Evolutionary conservation across 2,113 vertebrate species (phyloP).

Genomic region (Epinephelus moara): DNA sequence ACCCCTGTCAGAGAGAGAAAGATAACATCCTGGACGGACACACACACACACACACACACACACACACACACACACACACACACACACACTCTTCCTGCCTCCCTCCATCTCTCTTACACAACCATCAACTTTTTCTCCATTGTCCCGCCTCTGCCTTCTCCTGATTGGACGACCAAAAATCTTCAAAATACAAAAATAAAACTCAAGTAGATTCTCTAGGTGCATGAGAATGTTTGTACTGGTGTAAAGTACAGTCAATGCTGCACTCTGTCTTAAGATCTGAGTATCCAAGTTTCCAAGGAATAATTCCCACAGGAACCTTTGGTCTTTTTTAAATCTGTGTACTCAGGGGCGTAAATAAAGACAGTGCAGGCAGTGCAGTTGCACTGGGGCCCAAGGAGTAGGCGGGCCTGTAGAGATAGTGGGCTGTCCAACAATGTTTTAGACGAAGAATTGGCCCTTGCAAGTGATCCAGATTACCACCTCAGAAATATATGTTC

Average conservation of each 20-base stretch:
- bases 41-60: not conserved
- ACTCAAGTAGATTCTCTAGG: not conserved
- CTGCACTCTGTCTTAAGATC: not conserved
- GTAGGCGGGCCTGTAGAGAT: too few species aligned
- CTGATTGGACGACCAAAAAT: not conserved
- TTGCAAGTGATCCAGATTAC: too few species aligned
- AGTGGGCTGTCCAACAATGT: too few species aligned
- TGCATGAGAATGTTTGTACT: not conserved
- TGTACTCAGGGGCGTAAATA: too few species aligned
- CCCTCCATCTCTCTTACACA: not conserved
- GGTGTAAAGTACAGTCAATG: not conserved
- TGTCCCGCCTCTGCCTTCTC: not conserved
- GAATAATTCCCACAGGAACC: not conserved
- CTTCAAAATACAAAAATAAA: not conserved
- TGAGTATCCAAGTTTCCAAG: not conserved
- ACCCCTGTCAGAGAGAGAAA: slow-evolving; percentile 33
- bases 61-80: not conserved
- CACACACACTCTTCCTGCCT: not conserved
- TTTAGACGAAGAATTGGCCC: too few species aligned
- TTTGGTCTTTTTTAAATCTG: not conserved
- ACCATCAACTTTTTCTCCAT: not conserved
- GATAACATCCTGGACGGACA: slow-evolving; percentile 54
- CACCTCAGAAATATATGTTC: too few species aligned
- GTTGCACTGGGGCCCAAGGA: too few species aligned
- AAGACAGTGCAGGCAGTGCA: too few species aligned